A percentile compares a stretch with the other conserved stretches of the same genome.
phyloP scores from a whole-genome alignment of 2,113 vertebrate genomes.

The Nanorana parkeri region DNA sequence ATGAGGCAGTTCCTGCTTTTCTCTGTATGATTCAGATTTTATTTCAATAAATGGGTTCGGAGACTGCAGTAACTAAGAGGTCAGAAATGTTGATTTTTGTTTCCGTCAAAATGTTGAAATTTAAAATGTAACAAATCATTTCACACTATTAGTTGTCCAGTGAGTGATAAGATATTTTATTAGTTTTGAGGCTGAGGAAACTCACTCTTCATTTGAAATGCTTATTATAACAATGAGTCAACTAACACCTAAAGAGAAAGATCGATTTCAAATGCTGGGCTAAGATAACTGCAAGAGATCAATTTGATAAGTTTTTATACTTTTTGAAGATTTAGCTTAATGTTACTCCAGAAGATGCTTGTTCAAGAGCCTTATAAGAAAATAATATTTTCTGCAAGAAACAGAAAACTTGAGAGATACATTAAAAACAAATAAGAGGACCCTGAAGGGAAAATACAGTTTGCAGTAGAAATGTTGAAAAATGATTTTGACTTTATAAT shows the following conservation, averaged over 20 bases:
- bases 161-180: too few species aligned
- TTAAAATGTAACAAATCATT: too few species aligned
- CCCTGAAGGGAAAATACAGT: slow-evolving; percentile 27
- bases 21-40: too few species aligned
- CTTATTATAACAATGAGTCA: not conserved
- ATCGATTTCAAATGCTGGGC: not conserved
- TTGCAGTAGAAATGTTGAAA: slow-evolving; percentile 18
- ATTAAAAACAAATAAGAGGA: slow-evolving; percentile 48
- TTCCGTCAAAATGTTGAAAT: too few species aligned
- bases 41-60: too few species aligned
- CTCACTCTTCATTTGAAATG: not conserved
- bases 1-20: too few species aligned
- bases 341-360: not conserved
- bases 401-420: slow-evolving; percentile 35
- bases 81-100: too few species aligned
- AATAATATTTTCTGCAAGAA: slow-evolving; percentile 40
- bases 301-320: slow-evolving; percentile 21
- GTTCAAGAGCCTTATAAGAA: slow-evolving; percentile 44
- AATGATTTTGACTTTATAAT: slow-evolving; percentile 27
- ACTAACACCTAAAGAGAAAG: not conserved
- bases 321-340: slow-evolving; percentile 33
- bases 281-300: not conserved
- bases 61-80: too few species aligned
- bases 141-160: too few species aligned
- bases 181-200: not conserved